phyloP scores from a whole-genome alignment of 2,797 vertebrate genomes.

The Oophaga sylvatica region DNA sequence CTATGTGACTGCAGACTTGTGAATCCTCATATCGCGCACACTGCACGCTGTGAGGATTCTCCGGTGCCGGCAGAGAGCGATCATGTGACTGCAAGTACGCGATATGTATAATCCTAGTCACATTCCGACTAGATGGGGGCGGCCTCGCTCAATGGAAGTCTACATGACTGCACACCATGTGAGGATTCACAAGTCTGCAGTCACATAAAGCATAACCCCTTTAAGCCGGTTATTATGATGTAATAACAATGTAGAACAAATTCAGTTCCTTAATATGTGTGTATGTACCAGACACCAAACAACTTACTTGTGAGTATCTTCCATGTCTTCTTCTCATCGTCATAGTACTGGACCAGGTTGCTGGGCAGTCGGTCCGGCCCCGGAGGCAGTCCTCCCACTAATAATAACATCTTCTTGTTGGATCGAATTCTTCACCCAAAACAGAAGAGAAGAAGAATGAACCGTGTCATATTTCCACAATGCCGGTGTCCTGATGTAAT shows the following conservation, averaged over 20 bases:
- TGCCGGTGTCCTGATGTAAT: conserved; percentile 76
- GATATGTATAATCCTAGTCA: too few species aligned
- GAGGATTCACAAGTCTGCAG: too few species aligned
- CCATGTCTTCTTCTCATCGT: conserved; percentile 99
- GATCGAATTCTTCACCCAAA: conserved; percentile 96
- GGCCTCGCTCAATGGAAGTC: too few species aligned
- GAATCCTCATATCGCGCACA: too few species aligned
- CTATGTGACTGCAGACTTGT: too few species aligned
- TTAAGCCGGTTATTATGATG: neutral
- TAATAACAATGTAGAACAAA: neutral
- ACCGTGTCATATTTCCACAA: conserved; percentile 77
- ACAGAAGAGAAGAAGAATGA: conserved; percentile 82
- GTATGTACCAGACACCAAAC: neutral
- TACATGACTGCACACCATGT: too few species aligned
- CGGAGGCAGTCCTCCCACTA: conserved; percentile 97
- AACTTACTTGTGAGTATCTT: conserved; percentile 99
- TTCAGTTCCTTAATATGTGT: neutral
- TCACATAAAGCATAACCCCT: too few species aligned
- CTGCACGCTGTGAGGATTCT: too few species aligned
- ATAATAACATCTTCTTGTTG: conserved; percentile 97
- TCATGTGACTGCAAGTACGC: too few species aligned
- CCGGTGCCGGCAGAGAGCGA: too few species aligned
- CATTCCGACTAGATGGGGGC: too few species aligned
- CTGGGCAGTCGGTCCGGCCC: conserved; percentile 98
- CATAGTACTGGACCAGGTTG: conserved; percentile 99